Percentiles rank a stretch among this genome's conserved stretches.
Conservation (phyloP, 2,797 vertebrate species). For the Karalla daura region DNA sequence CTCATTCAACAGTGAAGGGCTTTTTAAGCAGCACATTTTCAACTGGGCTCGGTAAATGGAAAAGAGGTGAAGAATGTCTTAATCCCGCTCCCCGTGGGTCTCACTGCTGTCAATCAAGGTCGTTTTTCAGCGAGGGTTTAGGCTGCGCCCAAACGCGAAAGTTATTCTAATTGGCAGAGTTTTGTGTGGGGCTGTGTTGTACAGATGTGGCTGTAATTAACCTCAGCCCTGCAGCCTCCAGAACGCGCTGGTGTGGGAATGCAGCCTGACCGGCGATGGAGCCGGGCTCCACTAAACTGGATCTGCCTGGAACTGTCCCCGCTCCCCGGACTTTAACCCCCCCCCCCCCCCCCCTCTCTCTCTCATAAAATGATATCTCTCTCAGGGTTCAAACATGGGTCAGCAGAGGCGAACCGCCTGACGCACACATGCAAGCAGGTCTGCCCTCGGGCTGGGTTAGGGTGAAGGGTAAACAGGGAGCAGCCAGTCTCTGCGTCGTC, state of each 20-base stretch:
- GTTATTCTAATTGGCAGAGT: no score
- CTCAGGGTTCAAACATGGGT: slow-evolving; percentile 89
- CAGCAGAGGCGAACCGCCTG: slow-evolving; percentile 62
- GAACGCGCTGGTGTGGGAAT: no score
- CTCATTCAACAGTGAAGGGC: slow-evolving; percentile 63
- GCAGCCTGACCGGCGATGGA: no score
- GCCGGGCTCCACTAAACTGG: no score
- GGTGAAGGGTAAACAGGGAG: slow-evolving; percentile 80
- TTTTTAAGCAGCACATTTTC: slow-evolving; percentile 40
- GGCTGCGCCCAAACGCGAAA: no score
- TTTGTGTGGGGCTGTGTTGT: no score
- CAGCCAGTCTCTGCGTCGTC: slow-evolving; percentile 49
- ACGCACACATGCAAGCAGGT: slow-evolving; percentile 47
- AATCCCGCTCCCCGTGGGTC: slow-evolving; percentile 51
- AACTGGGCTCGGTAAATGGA: slow-evolving; percentile 24
- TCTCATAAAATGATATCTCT: slow-evolving; percentile 80
- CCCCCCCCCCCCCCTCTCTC: slow-evolving; percentile 26
- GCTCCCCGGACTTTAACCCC: slow-evolving; percentile 77
- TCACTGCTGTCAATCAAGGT: slow-evolving; percentile 18
- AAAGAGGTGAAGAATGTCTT: slow-evolving; percentile 44
- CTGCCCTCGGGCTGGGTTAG: slow-evolving; percentile 72
- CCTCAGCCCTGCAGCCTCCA: no score
- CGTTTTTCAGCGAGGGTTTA: not conserved
- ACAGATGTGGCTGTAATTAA: no score
- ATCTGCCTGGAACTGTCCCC: no score